These are phyloP conservation scores for Acipenser transmontanus DNA, from an alignment of 2,797 vertebrate genomes.

Conservation along the genomic window DNA sequence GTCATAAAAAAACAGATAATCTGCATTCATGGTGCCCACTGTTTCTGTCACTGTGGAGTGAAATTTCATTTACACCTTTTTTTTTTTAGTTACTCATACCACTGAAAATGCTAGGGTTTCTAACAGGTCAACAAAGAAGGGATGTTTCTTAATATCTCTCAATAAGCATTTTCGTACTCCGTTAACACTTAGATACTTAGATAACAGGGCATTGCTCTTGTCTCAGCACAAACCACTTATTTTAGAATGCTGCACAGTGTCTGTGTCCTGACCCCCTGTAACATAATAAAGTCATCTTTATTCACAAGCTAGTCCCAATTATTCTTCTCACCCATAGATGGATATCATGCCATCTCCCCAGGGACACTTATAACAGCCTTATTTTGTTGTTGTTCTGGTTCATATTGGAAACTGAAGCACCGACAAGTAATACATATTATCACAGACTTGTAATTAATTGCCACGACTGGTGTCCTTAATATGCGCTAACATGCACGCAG, in stretches of 20 bases:
- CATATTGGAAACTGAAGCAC: constrained; percentile 26
- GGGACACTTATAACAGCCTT: not conserved
- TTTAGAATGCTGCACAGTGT: constrained; percentile 13
- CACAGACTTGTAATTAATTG: not conserved
- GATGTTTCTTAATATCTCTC: too few relatives aligned
- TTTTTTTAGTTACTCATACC: too few relatives aligned
- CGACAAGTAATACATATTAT: not conserved
- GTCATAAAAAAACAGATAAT: too few relatives aligned
- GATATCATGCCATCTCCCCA: constrained; percentile 27
- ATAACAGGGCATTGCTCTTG: not conserved
- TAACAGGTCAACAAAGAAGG: too few relatives aligned
- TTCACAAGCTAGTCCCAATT: constrained; percentile 35
- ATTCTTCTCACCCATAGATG: constrained; percentile 23
- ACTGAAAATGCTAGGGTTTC: too few relatives aligned
- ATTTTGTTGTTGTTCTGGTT: constrained; percentile 10
- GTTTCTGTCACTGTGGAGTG: too few relatives aligned
- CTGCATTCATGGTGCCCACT: too few relatives aligned
- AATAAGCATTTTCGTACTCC: not conserved
- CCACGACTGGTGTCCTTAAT: not conserved
- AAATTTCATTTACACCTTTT: too few relatives aligned
- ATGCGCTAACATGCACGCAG: not conserved
- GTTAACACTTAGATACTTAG: constrained; percentile 1
- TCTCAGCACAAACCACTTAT: not conserved
- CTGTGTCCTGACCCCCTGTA: constrained; percentile 25
- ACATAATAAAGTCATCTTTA: constrained; percentile 37